phyloP scores from a whole-genome alignment of 2,888 invertebrate species.

The Limnephilus lunatus region DNA sequence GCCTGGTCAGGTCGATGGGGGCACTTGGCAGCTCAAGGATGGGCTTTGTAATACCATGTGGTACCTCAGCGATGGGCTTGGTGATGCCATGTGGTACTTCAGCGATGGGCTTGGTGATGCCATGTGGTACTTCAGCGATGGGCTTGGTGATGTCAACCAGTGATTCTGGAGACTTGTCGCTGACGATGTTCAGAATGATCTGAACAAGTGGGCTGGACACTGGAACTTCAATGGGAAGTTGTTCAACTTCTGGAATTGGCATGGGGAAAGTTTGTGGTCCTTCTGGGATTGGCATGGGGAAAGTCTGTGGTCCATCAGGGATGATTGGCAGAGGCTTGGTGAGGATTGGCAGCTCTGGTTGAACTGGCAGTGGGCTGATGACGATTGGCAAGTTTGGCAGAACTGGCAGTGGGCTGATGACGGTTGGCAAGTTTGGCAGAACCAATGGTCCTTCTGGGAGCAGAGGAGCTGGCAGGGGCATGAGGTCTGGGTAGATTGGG shows the following conservation, averaged over 20 bases:
- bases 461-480: neutral
- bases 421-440: slow-evolving; percentile 10
- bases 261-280: neutral
- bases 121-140: neutral
- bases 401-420: slow-evolving; percentile 13
- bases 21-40: neutral
- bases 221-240: no score
- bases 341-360: slow-evolving; percentile 9
- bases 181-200: slow-evolving; percentile 56
- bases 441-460: neutral
- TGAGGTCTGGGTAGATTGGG: slow-evolving; percentile 5
- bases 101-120: slow-evolving; percentile 10
- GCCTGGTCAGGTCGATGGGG: neutral
- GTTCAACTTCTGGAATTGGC: neutral
- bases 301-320: neutral
- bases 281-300: slow-evolving; percentile 17
- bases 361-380: slow-evolving; percentile 21
- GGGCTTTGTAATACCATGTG: neutral
- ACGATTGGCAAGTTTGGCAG: slow-evolving; percentile 20
- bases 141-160: slow-evolving; percentile 12
- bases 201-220: slow-evolving; percentile 52
- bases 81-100: neutral
- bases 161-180: slow-evolving; percentile 29
- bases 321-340: neutral
- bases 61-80: neutral